These are phyloP conservation scores for Falco naumanni DNA, from an alignment of 2,797 vertebrate species.

Conservation along the genomic window DNA sequence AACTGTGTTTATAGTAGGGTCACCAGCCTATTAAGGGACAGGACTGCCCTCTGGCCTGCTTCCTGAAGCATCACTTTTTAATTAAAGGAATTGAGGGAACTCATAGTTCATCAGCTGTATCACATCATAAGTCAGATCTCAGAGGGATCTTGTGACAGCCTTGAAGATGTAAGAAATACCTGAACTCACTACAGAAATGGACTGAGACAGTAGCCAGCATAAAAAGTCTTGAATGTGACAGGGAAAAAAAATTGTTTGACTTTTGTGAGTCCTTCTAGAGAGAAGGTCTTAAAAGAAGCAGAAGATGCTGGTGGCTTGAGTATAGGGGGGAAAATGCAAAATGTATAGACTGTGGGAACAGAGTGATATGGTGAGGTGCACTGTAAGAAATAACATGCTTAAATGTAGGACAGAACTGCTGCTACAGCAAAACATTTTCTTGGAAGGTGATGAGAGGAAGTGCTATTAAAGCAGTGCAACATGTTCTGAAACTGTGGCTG, in stretches of 20 bases:
- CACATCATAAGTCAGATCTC: neutral
- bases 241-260: neutral
- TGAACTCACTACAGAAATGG: neutral
- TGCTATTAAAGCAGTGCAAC: neutral
- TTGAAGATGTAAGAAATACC: neutral
- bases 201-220: neutral
- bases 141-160: neutral
- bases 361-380: neutral
- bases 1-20: neutral
- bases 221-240: neutral
- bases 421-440: conserved; percentile 25
- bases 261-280: neutral
- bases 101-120: neutral
- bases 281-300: neutral
- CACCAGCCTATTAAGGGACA: neutral
- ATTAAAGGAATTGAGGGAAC: neutral
- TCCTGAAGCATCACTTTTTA: neutral
- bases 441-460: conserved; percentile 37
- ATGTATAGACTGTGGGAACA: neutral
- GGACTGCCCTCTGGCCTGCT: neutral
- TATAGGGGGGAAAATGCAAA: fast-evolving
- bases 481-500: conserved; percentile 17
- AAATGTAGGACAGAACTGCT: neutral
- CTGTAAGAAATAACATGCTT: neutral
- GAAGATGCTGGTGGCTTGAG: neutral